Conservation (phyloP, 2,888 invertebrate species). For the Panopea generosa region DNA sequence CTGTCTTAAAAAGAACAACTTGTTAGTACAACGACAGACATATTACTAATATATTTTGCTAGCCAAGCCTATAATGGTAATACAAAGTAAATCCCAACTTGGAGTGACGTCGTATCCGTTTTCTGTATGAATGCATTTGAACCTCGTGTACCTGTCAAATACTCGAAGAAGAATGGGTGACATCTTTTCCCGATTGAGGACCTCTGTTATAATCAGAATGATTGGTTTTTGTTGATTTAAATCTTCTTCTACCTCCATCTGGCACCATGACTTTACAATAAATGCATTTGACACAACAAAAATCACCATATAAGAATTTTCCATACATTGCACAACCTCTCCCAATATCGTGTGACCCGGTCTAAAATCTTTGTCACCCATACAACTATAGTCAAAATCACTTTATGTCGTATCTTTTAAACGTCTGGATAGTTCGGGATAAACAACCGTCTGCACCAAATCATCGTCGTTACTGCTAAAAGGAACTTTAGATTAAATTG, state of each 20-base stretch:
- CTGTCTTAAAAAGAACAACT: no score
- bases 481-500: background rate
- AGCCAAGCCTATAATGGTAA: no score
- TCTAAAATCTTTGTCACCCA: constrained; percentile 5
- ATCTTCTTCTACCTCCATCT: constrained; percentile 7
- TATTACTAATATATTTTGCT: no score
- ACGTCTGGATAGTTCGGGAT: no score
- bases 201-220: constrained; percentile 9
- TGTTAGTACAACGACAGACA: no score
- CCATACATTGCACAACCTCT: constrained; percentile 12
- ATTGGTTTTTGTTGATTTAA: constrained; percentile 9
- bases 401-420: no score
- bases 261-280: constrained; percentile 15
- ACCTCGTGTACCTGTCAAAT: constrained; percentile 3
- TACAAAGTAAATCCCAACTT: no score
- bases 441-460: no score
- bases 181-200: background rate
- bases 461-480: background rate
- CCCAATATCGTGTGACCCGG: constrained; percentile 5
- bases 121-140: background rate
- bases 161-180: background rate
- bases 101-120: background rate
- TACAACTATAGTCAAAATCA: background rate
- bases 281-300: constrained; percentile 11
- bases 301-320: constrained; percentile 2